A percentile compares a stretch with the other conserved stretches of the same genome.
Evolutionary conservation across 2,113 vertebrate species (phyloP).

Genomic region (Semnornis frantzii): DNA sequence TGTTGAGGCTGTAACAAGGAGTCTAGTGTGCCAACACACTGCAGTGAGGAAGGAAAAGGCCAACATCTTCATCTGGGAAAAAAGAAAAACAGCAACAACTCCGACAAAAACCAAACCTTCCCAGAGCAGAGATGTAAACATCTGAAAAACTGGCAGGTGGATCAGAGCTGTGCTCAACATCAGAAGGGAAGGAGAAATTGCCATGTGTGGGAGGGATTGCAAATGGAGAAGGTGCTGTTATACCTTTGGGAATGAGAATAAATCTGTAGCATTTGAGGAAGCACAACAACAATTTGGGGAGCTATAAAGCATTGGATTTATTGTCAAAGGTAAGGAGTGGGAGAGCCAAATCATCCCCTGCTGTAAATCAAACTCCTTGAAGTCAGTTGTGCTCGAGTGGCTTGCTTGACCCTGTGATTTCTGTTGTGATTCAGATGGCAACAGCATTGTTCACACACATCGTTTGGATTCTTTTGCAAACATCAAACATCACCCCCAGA

Average conservation of each 20-base stretch:
- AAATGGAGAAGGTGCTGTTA: neutral
- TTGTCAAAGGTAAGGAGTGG: neutral
- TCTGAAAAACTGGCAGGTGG: neutral
- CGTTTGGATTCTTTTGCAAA: conserved; percentile 15
- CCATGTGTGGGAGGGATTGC: neutral
- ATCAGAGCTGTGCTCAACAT: neutral
- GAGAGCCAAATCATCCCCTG: neutral
- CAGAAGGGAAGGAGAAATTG: neutral
- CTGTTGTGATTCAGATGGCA: neutral
- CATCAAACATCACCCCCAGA: neutral
- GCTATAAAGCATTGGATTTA: neutral
- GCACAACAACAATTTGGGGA: neutral
- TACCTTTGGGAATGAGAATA: conserved; percentile 1
- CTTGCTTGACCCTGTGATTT: neutral
- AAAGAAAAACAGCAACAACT: neutral
- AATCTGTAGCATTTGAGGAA: neutral
- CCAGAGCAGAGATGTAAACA: conserved; percentile 1
- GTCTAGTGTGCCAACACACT: neutral
- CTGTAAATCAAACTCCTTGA: neutral
- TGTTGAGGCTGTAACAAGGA: neutral
- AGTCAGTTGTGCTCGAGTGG: neutral
- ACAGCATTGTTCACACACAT: neutral
- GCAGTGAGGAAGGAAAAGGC: neutral
- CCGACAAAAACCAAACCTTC: neutral
- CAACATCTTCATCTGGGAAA: neutral